Evolutionary conservation across 2,113 vertebrate species (phyloP).

Genomic region (Lophura nycthemera): DNA sequence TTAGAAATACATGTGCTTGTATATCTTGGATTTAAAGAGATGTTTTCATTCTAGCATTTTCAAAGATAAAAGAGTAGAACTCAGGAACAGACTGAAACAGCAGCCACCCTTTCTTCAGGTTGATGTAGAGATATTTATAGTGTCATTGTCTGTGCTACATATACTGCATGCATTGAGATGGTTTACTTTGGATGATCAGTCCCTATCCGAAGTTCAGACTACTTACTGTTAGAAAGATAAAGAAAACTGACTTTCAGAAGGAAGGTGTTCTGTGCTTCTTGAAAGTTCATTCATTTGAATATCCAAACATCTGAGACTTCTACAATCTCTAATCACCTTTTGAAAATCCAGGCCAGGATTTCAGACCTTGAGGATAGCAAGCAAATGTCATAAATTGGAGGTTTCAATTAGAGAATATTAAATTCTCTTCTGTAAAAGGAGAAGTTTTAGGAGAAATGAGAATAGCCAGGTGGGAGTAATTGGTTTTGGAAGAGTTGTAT

Average conservation of each 20-base stretch:
- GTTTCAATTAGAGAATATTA: conserved; percentile 55
- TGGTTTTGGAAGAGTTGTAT: conserved; percentile 25
- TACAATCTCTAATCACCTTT: not conserved
- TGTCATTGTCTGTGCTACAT: not conserved
- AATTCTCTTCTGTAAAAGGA: conserved; percentile 47
- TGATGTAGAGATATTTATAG: not conserved
- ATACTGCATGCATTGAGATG: not conserved
- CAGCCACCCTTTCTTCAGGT: not conserved
- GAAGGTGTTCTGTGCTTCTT: not conserved
- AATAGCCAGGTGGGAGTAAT: conserved; percentile 64
- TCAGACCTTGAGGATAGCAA: not conserved
- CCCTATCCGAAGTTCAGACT: not conserved
- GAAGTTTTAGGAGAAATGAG: conserved; percentile 44
- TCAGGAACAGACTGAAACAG: not conserved
- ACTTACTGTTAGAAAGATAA: not conserved
- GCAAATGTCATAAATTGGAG: conserved; percentile 29
- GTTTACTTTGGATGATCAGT: not conserved
- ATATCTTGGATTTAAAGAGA: not conserved
- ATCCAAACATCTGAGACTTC: not conserved
- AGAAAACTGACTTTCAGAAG: not conserved
- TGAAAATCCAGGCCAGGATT: conserved; percentile 26
- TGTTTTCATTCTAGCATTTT: not conserved
- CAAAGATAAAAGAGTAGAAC: not conserved
- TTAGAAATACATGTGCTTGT: not conserved
- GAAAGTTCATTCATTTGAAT: not conserved